Conservation (phyloP, 2,888 invertebrate genomes). For the Drosophila vallismaia region DNA sequence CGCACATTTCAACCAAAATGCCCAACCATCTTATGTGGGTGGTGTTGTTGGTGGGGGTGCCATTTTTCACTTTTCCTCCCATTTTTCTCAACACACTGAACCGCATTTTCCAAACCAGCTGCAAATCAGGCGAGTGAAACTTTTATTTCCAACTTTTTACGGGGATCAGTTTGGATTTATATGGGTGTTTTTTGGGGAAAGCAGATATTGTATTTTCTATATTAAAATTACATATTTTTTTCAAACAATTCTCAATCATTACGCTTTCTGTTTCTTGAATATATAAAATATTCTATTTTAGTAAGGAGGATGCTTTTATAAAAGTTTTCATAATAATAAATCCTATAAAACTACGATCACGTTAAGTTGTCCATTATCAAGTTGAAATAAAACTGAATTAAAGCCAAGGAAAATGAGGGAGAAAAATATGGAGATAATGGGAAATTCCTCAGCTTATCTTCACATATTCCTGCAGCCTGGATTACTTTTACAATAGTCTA, state of each 20-base stretch:
- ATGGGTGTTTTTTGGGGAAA: background rate
- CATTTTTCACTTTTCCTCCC: conserved; percentile 7
- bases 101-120: conserved; percentile 17
- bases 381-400: background rate
- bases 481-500: background rate
- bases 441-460: background rate
- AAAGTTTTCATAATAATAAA: no score
- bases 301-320: no score
- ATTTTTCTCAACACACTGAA: conserved; percentile 2
- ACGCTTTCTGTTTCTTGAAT: no score
- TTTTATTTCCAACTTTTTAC: conserved; percentile 31
- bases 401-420: background rate
- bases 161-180: conserved; percentile 41
- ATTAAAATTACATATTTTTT: background rate
- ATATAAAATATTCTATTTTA: no score
- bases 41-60: background rate
- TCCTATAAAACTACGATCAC: background rate
- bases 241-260: background rate
- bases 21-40: background rate
- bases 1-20: conserved; percentile 19
- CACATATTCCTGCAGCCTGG: background rate
- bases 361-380: background rate
- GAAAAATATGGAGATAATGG: background rate
- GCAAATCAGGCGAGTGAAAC: conserved; percentile 51
- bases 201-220: background rate